Base-by-base conservation (phyloP, 2,113 vertebrate genomes). In the Amazona guildingii region DNA sequence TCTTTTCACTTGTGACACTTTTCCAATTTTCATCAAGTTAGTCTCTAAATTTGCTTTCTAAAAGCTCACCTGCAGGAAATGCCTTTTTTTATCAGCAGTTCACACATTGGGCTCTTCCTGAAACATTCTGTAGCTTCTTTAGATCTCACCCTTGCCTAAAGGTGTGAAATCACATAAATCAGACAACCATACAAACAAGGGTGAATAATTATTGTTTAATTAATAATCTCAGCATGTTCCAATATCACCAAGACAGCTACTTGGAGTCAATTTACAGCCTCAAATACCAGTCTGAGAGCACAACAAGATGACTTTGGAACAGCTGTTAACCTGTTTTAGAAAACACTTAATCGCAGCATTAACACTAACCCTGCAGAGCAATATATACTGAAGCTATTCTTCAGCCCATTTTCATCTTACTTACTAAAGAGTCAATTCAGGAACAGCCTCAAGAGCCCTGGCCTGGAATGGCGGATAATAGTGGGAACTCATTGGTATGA, bases 401-500 rank as follows among this genome's bases (percentile, higher is more conserved):
- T 37, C 88, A 74, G 67, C 67, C 61, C 28, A 44, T 76, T 94
- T 76, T 91, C 67, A 68, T 55, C 86, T 43, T 25, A 20, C 66
- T 96, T 82, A 51, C 90, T 61, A 39, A 86, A 73, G 57, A 85
- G 76, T 49, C 68, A 29, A 11, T 86, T 68, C 44, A 88, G 27
- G 66, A 94, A 37, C 79, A 88, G 63, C 46, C 78, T 77, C 68
- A 19, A 68, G 78, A 92, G 73, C 43, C 52, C 64, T 13, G 72
- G 92, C 95, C 92, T 91, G 92, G 44, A 95, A 75, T 18, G 39
- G 80, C 49, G 70, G 86, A 92, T 88, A 95, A 95, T 72, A 83
- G 35, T 41, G 48, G 73, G 86, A 96, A 91, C 83, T 97, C 95
- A 97, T 93, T 95, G 95, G 95, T 96, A 97, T 96, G 96, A 93